Base-by-base conservation (phyloP, 2,113 vertebrate genomes). In the Spea multiplicata region DNA sequence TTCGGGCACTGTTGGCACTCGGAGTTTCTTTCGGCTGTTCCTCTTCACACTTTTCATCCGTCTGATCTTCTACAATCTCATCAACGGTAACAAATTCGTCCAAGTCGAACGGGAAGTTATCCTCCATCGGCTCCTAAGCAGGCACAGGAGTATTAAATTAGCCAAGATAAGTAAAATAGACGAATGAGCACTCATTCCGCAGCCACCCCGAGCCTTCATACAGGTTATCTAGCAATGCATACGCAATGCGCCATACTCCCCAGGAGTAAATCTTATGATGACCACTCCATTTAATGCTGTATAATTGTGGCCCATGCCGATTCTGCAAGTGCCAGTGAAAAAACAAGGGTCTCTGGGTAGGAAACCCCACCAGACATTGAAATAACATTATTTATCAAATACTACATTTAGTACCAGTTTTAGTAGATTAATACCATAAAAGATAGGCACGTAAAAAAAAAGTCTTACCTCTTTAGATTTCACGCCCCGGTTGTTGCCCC, bases 71-170 rank as follows among this genome's bases (percentile, higher is more conserved):
- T 8, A 91, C 78, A 0, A 96, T 91, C 76, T 96, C 95, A 57
- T 96, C 95, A 84, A 96, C 94, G 0, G 94, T 96, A 17, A 96
- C 94, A 73, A 94, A 95, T 81, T 96, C 94, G 55, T 94, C 93
- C 87, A 95, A 84, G 85, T 96, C 92, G 55, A 96, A 94, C 0
- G 92, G 88, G 64, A 93, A 92, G 47, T 87, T 81, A 14, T 91
- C 87, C 8, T 93, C 90, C 9, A 92, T 88, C 84, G 87, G 10
- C 2, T 67, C 66, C 69, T 82, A n/a, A 6, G 1, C n/a, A 16
- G 45, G 66, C 66, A 0, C 13, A 3, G 9, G 72, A 80, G 74
- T 55, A 0, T 62, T 0, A 8, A 69, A 14, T 0, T 4, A 0
- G n/a, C 30, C 82, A 12, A 82, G 49, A 2, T 1, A 30, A 30